Evolutionary conservation across 2,797 vertebrate genomes (phyloP).

Genomic region (Mallotus villosus): DNA sequence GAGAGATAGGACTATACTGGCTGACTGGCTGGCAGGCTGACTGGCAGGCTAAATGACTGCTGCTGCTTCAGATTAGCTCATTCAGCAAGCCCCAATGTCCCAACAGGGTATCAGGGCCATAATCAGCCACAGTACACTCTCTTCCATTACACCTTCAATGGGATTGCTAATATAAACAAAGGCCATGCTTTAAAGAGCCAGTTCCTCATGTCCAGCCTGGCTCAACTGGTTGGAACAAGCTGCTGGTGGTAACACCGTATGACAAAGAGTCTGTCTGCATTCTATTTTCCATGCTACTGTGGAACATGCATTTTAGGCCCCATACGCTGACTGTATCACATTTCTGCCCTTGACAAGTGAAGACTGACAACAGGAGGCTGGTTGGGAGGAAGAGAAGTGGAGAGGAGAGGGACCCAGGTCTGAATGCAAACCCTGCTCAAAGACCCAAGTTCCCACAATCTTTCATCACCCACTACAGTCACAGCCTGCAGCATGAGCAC

Average conservation of each 20-base stretch:
- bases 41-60: too few species aligned
- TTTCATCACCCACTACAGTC: too few species aligned
- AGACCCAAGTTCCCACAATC: too few species aligned
- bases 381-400: background rate
- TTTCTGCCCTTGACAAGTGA: slow-evolving; percentile 35
- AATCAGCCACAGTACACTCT: background rate
- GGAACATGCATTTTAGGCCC: slow-evolving; percentile 22
- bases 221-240: background rate
- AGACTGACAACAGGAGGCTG: slow-evolving; percentile 10
- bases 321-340: slow-evolving; percentile 28
- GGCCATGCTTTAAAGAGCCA: background rate
- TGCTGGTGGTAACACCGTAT: background rate
- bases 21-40: background rate
- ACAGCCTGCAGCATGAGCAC: too few species aligned
- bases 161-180: background rate
- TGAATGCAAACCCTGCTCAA: too few species aligned
- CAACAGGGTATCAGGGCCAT: background rate
- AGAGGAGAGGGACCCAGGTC: background rate
- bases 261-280: slow-evolving; percentile 2
- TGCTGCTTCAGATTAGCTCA: too few species aligned
- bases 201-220: background rate
- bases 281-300: slow-evolving; percentile 38
- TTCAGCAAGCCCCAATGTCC: too few species aligned
- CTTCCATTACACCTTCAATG: background rate
- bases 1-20: background rate